Base-by-base conservation (phyloP, 2,888 invertebrate genomes). In the Tinea pellionella region DNA sequence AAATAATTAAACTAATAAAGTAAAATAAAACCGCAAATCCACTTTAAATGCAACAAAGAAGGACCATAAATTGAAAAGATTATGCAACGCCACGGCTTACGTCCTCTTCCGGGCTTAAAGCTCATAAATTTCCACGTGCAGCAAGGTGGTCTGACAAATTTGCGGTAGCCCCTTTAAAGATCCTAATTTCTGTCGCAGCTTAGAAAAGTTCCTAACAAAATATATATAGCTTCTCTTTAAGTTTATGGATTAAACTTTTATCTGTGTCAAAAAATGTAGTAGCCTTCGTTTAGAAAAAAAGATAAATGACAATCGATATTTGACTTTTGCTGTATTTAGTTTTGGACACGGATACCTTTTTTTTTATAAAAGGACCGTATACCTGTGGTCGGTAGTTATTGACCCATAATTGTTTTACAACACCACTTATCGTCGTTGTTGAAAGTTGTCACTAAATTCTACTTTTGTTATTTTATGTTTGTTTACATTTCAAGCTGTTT, bases 101-200 rank as follows among this genome's bases (percentile, higher is more conserved):
- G 78, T 78, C 77, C 75, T 78, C 77, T 80, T 80, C 78, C 83
- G 77, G 78, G 78, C 79, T 81, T 78, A 74, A 69, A 71, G 72
- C 73, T 76, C 78, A 84, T 87, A 87, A 84, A 86, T 86, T 80
- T 80, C 73, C 78, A 80, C 78, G 76, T 73, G 74, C 79, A 78
- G 81, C 84, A 84, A 86, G 86, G 86, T 86, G 86, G 86, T 84
- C 86, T 80, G 83, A 83, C 86, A 85, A 86, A 86, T 86, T 86
- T 86, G 86, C 86, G 84, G 85, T 84, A 72, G 77, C 67, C 64
- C 64, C 66, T 65, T 13, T 55, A 19, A 55, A 19, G 24, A 55
- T 3, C 55, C 55, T 24, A 55, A 24, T 47, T 47, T 47, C 47
- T 47, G 47, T 9, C 47, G n/a, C 16, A 47, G 47, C 47, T 47